phyloP scores from a whole-genome alignment of 2,888 invertebrate species.

The Smittia aterrima region DNA sequence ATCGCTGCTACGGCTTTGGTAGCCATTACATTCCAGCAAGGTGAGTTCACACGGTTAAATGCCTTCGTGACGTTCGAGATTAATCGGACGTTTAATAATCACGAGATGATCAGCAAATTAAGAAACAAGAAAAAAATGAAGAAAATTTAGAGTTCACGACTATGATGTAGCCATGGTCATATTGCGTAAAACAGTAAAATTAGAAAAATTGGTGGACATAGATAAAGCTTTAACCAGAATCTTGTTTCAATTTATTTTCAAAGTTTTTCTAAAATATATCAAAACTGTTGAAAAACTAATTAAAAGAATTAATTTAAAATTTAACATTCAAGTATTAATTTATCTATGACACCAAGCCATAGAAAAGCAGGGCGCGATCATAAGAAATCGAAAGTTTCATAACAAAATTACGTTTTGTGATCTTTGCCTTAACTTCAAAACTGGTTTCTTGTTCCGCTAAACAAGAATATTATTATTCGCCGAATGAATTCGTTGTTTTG shows the following conservation, averaged over 20 bases:
- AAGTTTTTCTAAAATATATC: no score
- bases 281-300: no score
- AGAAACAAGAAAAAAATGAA: no score
- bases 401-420: not conserved
- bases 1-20: constrained; percentile 40
- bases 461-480: not conserved
- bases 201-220: not conserved
- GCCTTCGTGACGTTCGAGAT: not conserved
- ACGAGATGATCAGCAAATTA: no score
- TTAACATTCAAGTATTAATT: no score
- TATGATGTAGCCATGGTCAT: no score
- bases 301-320: no score
- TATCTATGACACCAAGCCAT: no score
- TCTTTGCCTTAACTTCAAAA: not conserved
- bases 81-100: not conserved
- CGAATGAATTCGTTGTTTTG: not conserved
- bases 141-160: no score
- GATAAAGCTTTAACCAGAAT: not conserved
- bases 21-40: constrained; percentile 43
- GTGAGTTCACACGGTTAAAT: constrained; percentile 33
- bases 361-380: not conserved
- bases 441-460: not conserved
- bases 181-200: no score
- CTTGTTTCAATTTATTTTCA: not conserved
- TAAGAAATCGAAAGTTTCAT: constrained; percentile 26